Base-by-base conservation (phyloP, 1,140 invertebrate genomes). In the Trichonephila inaurata region DNA sequence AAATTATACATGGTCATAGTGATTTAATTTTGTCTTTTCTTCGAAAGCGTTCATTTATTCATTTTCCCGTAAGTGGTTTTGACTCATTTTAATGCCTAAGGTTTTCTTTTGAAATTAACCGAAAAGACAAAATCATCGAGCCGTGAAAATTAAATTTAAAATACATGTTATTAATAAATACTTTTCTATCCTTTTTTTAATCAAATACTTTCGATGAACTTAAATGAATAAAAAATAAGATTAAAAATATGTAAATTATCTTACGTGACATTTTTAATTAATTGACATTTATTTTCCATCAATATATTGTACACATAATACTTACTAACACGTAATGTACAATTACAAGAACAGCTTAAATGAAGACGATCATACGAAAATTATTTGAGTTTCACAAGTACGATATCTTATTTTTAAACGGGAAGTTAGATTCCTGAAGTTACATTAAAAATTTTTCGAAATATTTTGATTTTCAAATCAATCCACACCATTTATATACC, bases 261-360 rank as follows among this genome's bases (percentile, higher is more conserved):
- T 10, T 18, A 4, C 33, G 16, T 40, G 21, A 77, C 14, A 77
- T 77, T 40, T 40, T 77, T 33, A 19, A 40, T 40, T 18, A 33
- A 77, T 33, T 77, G 21, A 64, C 6, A 64, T 64, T 21, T 64
- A 64, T 21, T 64, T 64, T 64, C 5, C 40, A 77, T 77, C 18
- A 77, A 77, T 77, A 40, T 40, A 77, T 77, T 77, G 72, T 28
- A 77, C 72, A 77, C 72, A 33, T 77, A 77, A 77, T 33, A 16
- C 72, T 14, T 24, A 77, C 72, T 6, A 19, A 77, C 72, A 77
- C 16, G 33, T 8, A 77, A 77, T 33, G 66, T 4, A 69, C 24
- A 28, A 69, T 69, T 69, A 51, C 51, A 51, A 51, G 51, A 69
- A 69, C 8, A 8, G 21, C 24, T 69, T 24, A 28, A 69, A 69